phyloP scores from a whole-genome alignment of 1,140 invertebrate genomes.

The Zaprionus camerounensis region DNA sequence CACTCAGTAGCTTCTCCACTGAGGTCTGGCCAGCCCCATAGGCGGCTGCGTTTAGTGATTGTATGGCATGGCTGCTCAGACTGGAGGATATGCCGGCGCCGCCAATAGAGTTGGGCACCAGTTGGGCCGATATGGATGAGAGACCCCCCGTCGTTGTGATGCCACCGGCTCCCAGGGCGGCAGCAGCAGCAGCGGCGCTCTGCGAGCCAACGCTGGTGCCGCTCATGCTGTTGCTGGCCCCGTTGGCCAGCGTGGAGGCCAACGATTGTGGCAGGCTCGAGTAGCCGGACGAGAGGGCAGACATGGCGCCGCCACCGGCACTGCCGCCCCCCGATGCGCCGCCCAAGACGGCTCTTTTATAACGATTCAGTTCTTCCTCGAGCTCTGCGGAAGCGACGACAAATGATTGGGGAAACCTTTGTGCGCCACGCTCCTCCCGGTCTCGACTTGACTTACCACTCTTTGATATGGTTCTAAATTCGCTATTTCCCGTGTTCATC shows the following conservation, averaged over 20 bases:
- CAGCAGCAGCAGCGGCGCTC: constrained; percentile 47
- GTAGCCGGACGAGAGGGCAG: constrained; percentile 74
- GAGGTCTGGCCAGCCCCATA: constrained; percentile 58
- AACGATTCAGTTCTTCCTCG: constrained; percentile 84
- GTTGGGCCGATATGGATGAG: constrained; percentile 79
- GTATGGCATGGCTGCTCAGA: constrained; percentile 81
- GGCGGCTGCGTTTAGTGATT: constrained; percentile 66
- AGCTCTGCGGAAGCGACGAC: constrained; percentile 56
- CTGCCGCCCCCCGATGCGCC: constrained; percentile 62
- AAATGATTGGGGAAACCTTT: neutral
- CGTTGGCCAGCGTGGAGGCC: constrained; percentile 72
- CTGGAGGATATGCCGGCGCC: constrained; percentile 83
- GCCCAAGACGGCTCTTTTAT: constrained; percentile 78
- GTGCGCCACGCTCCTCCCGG: neutral
- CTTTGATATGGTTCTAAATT: constrained; percentile 84
- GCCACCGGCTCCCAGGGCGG: constrained; percentile 25
- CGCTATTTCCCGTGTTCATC: constrained; percentile 79
- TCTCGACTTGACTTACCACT: constrained; percentile 60
- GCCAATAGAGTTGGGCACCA: constrained; percentile 82
- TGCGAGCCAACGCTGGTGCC: constrained; percentile 72
- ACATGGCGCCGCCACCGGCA: constrained; percentile 57
- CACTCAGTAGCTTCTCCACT: constrained; percentile 80
- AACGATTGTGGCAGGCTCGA: constrained; percentile 73
- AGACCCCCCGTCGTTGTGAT: constrained; percentile 44
- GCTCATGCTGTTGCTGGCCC: constrained; percentile 72